Evolutionary conservation across 2,113 vertebrate species (phyloP), one percentile per base, ranked within the genome.

Genomic region (Erythrolamprus reginae): DNA sequence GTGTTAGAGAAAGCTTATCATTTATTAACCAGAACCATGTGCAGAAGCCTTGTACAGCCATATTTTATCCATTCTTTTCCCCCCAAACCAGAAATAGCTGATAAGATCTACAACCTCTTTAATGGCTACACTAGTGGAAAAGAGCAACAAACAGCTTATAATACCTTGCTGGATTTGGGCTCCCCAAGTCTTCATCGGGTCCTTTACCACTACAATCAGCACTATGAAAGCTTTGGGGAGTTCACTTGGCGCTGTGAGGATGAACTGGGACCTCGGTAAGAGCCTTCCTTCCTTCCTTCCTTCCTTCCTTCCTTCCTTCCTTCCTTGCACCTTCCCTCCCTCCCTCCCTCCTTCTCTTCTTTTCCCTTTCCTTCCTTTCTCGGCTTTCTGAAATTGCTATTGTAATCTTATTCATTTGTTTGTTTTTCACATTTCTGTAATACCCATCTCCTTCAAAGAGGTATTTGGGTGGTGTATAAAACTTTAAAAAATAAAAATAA

Each of bases 171-270:
- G 97, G 99, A 99, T 89, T 96, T 99, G 94, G 98, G 99, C 0
- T 98, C 99, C 1, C 98, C 99, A 15, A 98, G 98, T 0, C 97
- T 99, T 17, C 99, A 99, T 92, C 97, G 99, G 0, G 99, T 99
- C 82, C 98, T 99, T 33, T 99, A 98, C 95, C 99, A 99, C 95
- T 99, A 99, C 95, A 99, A 99, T 95, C 98, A 98, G 94, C 98
- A 99, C 95, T 99, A 99, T 0, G 98, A 99, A 97, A 99, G 98
- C 94, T 99, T 99, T 7, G 99, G 99, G 17, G 99, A 99, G 93
- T 99, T 99, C 96, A 99, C 98, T 85, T 99, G 99, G 99, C 97
- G 99, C 84, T 99, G 99, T 91, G 99, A 99, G 91, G 99, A 99
- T 47, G 99, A 99, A 93, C 95, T 99, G 5, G 99, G 99, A 15